Conservation (phyloP, 2,797 vertebrate species). For the Ptychadena robeensis region DNA sequence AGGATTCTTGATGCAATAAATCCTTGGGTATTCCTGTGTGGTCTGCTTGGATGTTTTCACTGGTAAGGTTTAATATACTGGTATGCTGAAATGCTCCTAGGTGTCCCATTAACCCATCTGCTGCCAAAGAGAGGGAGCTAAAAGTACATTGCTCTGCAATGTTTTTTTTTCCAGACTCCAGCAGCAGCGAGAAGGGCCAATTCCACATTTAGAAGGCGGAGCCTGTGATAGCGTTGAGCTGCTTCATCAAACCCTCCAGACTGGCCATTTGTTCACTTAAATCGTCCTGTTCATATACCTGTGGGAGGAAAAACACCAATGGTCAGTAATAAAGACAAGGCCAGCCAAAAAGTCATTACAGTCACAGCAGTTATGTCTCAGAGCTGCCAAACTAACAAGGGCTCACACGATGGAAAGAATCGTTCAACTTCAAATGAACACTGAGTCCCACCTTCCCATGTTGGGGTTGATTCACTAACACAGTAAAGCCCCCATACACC, state of each 20-base stretch:
- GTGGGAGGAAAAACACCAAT: not conserved
- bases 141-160: slow-evolving; percentile 37
- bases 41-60: slow-evolving; percentile 56
- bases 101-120: slow-evolving; percentile 61
- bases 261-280: slow-evolving; percentile 97
- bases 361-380: too few species aligned
- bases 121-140: slow-evolving; percentile 24
- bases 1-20: slow-evolving; percentile 47
- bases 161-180: slow-evolving; percentile 23
- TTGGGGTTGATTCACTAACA: too few species aligned
- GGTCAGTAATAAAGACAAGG: not conserved
- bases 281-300: slow-evolving; percentile 94
- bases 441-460: too few species aligned
- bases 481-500: too few species aligned
- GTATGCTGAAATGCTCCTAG: slow-evolving; percentile 68
- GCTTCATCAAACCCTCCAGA: slow-evolving; percentile 96
- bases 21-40: slow-evolving; percentile 47
- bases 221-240: slow-evolving; percentile 95
- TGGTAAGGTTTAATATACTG: slow-evolving; percentile 66
- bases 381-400: too few species aligned
- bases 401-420: too few species aligned
- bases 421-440: too few species aligned
- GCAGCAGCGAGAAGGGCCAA: slow-evolving; percentile 22
- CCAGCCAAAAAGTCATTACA: too few species aligned
- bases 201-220: slow-evolving; percentile 86